A percentile compares a stretch with the other conserved stretches of the same genome.
Evolutionary conservation across 2,113 vertebrate genomes (phyloP).

Genomic region (Amphiprion percula): DNA sequence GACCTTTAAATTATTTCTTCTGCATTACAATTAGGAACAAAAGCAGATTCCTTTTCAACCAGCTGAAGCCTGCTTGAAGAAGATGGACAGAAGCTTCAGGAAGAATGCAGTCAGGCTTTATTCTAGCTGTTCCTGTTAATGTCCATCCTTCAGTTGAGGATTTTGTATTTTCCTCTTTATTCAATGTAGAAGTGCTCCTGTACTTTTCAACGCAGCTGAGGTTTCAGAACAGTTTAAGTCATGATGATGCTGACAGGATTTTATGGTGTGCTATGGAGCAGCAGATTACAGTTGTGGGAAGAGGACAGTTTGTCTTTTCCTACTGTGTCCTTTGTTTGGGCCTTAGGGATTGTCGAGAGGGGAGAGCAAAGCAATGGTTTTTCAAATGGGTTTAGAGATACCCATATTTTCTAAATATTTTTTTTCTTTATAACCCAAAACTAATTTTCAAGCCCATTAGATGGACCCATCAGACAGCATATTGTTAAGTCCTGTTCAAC

Average conservation of each 20-base stretch:
- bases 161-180: neutral
- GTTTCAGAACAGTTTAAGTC: conserved; percentile 28
- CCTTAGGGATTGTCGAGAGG: conserved; percentile 25
- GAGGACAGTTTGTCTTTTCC: conserved; percentile 50
- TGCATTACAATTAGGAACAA: neutral
- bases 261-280: conserved; percentile 47
- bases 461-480: conserved; percentile 7
- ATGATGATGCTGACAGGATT: conserved; percentile 44
- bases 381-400: conserved; percentile 1
- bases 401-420: conserved; percentile 27
- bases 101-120: too few relatives aligned
- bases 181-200: conserved; percentile 6
- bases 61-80: neutral
- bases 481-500: conserved; percentile 10
- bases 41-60: neutral
- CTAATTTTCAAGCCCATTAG: conserved; percentile 27
- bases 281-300: conserved; percentile 49
- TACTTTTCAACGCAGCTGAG: conserved; percentile 19
- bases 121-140: neutral
- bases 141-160: neutral
- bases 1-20: neutral
- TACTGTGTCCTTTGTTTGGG: conserved; percentile 49
- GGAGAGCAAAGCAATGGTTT: conserved; percentile 3
- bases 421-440: conserved; percentile 30
- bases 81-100: too few relatives aligned